A percentile compares a stretch with the other conserved stretches of the same genome.
Evolutionary conservation across 2,797 vertebrate genomes (phyloP).

Genomic region (Hozukius guyotensis): DNA sequence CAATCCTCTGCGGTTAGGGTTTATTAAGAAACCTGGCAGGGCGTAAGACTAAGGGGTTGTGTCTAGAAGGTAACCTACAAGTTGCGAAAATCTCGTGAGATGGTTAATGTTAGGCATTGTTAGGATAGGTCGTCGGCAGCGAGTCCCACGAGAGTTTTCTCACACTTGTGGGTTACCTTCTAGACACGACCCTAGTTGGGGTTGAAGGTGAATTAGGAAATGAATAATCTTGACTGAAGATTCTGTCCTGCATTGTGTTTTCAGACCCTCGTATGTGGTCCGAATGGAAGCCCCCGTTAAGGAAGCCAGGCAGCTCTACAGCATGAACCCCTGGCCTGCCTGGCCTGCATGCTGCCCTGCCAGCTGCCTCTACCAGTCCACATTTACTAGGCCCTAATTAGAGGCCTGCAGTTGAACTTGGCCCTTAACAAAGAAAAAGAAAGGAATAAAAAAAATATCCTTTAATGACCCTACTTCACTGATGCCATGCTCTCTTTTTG

Average conservation of each 20-base stretch:
- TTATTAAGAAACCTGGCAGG: too few relatives aligned
- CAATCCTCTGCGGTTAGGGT: too few relatives aligned
- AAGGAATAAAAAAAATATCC: conserved; percentile 45
- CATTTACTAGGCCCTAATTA: conserved; percentile 79
- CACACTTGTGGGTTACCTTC: background rate
- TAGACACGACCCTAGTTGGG: background rate
- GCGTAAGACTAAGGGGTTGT: background rate
- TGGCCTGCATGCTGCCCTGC: conserved; percentile 38
- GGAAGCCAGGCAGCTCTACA: conserved; percentile 12
- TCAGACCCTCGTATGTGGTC: background rate
- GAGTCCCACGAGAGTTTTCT: background rate
- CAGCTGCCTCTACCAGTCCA: conserved; percentile 72
- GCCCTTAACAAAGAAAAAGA: conserved; percentile 62
- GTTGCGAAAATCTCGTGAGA: background rate
- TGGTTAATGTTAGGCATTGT: background rate
- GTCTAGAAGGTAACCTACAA: background rate
- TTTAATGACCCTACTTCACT: conserved; percentile 57
- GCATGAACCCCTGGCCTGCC: conserved; percentile 58
- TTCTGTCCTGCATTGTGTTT: background rate
- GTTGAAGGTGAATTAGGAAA: background rate
- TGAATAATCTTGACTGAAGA: background rate
- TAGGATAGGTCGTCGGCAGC: background rate
- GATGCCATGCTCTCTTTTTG: conserved; percentile 60
- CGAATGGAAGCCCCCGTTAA: conserved; percentile 3
- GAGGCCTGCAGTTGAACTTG: conserved; percentile 69